Base-by-base conservation (phyloP, 2,888 invertebrate genomes). In the Drosophila peninsularis region DNA sequence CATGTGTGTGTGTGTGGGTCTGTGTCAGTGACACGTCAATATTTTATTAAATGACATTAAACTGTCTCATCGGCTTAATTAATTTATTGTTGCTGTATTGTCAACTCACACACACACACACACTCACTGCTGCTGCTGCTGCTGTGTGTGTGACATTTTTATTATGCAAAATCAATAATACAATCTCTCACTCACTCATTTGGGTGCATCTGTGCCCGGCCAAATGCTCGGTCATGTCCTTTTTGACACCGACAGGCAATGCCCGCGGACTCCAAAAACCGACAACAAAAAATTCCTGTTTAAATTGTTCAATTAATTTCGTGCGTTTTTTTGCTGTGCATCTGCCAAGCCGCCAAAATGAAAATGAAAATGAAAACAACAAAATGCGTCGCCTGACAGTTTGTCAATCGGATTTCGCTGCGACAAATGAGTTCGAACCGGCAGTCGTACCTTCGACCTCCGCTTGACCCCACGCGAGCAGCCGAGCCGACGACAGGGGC, bases 51-150 rank as follows among this genome's bases (percentile, higher is more conserved):
- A 91, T 90, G 90, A 90, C 90, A 92, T 91, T 91, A 92, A 92
- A 90, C 88, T 91, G 90, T 91, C 92, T 91, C 91, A 92, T 91
- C 91, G 91, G 85, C 91, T 91, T 92, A 91, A 91, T 91, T 91
- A 91, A 91, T 91, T 91, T 92, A 91, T 92, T 91, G 85, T 90
- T 91, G 85, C 89, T 91, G 89, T 90, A 81, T 84, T 81, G 85
- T 75, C 80, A 75, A 75, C 80, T 67, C 66, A 21, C 71, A 67
- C 70, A 71, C 52, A 69, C 67, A 61, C 66, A 67, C 65, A 58
- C 64, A 58, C 30, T 49, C 49, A n/a, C 32, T 32, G 32, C 30
- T 44, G 32, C 30, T 44, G 68, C 10, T 24, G 24, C 24, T 24
- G 24, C 5, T 61, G 62, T 89, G 85, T 82, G 75, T 88, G 84